Evolutionary conservation across 2,113 vertebrate species (phyloP).

Genomic region (Sorex araneus): DNA sequence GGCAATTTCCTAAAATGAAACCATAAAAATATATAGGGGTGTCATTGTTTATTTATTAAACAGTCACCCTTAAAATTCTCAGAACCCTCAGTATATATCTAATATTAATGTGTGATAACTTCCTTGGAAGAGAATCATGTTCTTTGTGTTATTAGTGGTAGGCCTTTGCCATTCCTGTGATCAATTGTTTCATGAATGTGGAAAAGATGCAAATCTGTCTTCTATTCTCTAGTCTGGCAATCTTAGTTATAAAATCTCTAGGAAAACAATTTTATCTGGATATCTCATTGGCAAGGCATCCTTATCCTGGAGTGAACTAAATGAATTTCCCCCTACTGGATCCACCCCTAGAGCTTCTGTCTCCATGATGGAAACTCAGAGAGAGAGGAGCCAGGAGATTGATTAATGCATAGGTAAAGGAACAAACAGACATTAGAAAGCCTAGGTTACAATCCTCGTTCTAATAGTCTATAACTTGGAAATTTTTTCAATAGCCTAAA

Average conservation of each 20-base stretch:
- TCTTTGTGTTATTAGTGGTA: not conserved
- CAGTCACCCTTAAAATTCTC: not conserved
- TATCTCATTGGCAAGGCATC: accelerated
- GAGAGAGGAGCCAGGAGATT: not conserved
- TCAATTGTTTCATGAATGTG: not conserved
- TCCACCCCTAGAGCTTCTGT: accelerated
- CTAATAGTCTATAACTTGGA: not conserved
- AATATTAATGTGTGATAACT: not conserved
- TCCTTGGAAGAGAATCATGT: not conserved
- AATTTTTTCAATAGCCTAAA: not conserved
- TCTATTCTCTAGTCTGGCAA: not conserved
- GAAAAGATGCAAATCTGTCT: not conserved
- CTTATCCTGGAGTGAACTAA: accelerated
- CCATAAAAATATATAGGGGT: not conserved
- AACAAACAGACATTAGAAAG: not conserved
- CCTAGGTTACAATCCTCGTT: not conserved
- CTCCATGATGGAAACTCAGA: not conserved
- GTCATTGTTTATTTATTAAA: not conserved
- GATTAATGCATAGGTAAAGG: not conserved
- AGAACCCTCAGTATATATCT: not conserved
- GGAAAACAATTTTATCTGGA: not conserved
- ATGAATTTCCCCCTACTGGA: accelerated
- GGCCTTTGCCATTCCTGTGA: not conserved
- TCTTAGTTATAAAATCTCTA: not conserved
- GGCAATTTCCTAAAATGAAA: not conserved